Conservation (phyloP, 1,140 invertebrate genomes). For the Drosophila funebris region DNA sequence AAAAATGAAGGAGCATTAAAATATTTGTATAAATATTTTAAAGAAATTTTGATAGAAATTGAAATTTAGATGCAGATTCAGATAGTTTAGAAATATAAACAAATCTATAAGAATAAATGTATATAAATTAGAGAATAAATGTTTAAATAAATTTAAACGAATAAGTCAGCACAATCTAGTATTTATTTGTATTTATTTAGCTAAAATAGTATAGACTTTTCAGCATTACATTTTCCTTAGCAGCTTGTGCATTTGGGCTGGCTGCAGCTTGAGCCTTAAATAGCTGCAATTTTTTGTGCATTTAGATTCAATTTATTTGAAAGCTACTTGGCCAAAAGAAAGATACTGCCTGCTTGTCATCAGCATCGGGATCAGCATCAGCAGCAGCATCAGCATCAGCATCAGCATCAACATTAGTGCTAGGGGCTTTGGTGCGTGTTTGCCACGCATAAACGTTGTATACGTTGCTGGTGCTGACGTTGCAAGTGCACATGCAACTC, state of each 20-base stretch:
- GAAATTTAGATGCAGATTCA: too few species aligned
- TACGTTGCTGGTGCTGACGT: constrained; percentile 11
- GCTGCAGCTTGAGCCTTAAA: background rate
- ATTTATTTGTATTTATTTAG: too few species aligned
- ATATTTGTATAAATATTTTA: too few species aligned
- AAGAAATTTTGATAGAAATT: too few species aligned
- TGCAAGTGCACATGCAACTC: constrained; percentile 1
- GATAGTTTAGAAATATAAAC: too few species aligned
- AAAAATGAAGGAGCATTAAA: too few species aligned
- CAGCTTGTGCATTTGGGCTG: background rate
- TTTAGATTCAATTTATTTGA: constrained; percentile 53
- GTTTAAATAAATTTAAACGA: too few species aligned
- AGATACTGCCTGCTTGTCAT: background rate
- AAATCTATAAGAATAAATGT: too few species aligned
- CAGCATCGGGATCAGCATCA: constrained; percentile 3
- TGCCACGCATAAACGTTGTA: constrained; percentile 25
- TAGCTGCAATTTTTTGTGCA: constrained; percentile 37
- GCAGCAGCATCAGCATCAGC: background rate
- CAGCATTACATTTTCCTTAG: too few species aligned
- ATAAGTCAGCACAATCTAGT: too few species aligned
- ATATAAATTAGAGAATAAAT: too few species aligned
- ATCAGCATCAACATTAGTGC: constrained; percentile 8
- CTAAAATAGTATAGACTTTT: background rate
- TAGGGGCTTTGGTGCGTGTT: constrained; percentile 1
- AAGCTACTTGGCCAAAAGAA: constrained; percentile 19